Evolutionary conservation across 2,888 invertebrate species (phyloP).

Genomic region (Sarcophaga rosellei): DNA sequence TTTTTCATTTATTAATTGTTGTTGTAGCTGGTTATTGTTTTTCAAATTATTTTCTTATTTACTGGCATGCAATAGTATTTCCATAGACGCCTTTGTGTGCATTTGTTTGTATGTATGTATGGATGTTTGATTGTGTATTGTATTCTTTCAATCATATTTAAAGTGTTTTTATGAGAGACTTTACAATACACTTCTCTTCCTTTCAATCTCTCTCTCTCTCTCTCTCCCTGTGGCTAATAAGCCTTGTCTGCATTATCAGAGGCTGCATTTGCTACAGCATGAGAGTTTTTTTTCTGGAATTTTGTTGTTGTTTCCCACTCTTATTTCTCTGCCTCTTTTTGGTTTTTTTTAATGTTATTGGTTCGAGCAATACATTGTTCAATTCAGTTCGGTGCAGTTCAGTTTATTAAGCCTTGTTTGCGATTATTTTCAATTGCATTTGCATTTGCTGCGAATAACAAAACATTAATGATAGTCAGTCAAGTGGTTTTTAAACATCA

Average conservation of each 20-base stretch:
- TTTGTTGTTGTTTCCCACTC: too few species aligned
- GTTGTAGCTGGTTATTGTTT: neutral
- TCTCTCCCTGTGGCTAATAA: too few species aligned
- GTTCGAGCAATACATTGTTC: too few species aligned
- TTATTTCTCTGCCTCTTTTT: too few species aligned
- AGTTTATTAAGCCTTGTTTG: neutral
- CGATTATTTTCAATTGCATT: neutral
- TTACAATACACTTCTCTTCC: neutral
- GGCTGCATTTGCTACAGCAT: too few species aligned
- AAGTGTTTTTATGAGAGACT: neutral
- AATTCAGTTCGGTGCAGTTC: neutral
- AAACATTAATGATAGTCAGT: slow-evolving; percentile 9
- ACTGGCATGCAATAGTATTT: neutral
- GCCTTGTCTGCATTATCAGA: neutral
- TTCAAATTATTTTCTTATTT: neutral
- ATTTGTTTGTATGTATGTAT: neutral
- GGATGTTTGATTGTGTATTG: neutral
- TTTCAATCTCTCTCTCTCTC: too few species aligned
- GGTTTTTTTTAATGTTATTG: too few species aligned
- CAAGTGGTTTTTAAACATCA: neutral
- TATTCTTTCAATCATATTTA: neutral
- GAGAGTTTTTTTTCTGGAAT: too few species aligned
- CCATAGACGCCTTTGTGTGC: neutral
- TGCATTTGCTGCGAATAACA: neutral
- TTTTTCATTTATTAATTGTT: neutral